phyloP scores from a whole-genome alignment of 1,140 invertebrate genomes.

The Trissolcus basalis region DNA sequence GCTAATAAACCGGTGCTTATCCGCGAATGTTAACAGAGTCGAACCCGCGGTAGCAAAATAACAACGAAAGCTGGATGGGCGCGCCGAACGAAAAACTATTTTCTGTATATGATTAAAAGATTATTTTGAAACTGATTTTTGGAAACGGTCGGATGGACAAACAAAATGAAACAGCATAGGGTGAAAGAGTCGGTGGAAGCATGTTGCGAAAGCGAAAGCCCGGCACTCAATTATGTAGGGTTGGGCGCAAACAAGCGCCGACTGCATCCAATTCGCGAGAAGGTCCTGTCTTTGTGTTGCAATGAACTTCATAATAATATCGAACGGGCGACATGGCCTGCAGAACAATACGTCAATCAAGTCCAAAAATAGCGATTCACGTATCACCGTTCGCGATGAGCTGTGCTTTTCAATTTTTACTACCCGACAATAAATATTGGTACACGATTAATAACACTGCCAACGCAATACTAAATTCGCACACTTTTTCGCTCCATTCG shows the following conservation, averaged over 20 bases:
- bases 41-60: no score
- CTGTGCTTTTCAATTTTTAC: conserved; percentile 51
- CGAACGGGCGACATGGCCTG: conserved; percentile 33
- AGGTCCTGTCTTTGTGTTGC: conserved; percentile 9
- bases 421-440: conserved; percentile 70
- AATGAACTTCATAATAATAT: conserved; percentile 28
- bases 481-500: conserved; percentile 66
- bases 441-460: conserved; percentile 50
- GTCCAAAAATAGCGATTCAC: conserved; percentile 58
- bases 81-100: neutral
- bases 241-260: conserved; percentile 6
- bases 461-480: conserved; percentile 63
- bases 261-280: conserved; percentile 3
- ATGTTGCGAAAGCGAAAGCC: conserved; percentile 25
- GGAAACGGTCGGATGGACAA: conserved; percentile 12
- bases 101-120: neutral
- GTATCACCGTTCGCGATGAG: conserved; percentile 18
- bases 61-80: no score
- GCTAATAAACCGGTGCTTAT: conserved; percentile 1
- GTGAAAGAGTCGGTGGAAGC: conserved; percentile 19
- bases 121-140: conserved; percentile 8
- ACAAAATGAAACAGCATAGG: conserved; percentile 11
- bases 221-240: conserved; percentile 27
- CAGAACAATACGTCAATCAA: conserved; percentile 52
- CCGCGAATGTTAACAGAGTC: no score